Evolutionary conservation across 2,113 vertebrate species (phyloP), one percentile per base, ranked within the genome.

Genomic region (Spea multiplicata): DNA sequence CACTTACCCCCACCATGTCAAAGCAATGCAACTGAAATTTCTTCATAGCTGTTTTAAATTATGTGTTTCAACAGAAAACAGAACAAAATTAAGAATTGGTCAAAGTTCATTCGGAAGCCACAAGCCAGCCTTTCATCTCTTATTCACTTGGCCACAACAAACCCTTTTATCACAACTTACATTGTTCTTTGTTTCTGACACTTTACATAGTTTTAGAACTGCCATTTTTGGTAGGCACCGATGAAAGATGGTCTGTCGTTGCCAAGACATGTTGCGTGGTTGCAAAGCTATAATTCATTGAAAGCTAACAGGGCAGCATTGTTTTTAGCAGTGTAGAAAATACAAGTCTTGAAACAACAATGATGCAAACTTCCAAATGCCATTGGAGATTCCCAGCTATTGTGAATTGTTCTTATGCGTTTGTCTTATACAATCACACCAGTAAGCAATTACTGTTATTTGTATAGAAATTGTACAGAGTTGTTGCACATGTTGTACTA

Each of bases 181-280:
- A 64, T 64, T 64, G 67, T 70, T 48, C 57, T 13, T 49, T 70
- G 66, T 52, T 48, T 7, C 44, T 57, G 14, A 17, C 14, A 66
- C 62, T 66, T 53, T 53, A 7, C 44, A 4, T 17, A 76, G 17
- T 70, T 30, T 5, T 6, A 44, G 30, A 66, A 16, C 6, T 70
- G 12, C 57, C 45, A 44, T 50, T 49, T 78, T 8, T 78, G 55
- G 14, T 64, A 16, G 44, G 17, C 55, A 49, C 44, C 50, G 69
- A 78, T 64, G 62, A 78, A 78, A 78, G 75, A 44, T 71, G 49
- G 30, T 52, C 68, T 78, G 67, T 78, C 44, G 62, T n/a, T 59
- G 8, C 13, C 8, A 6, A 44, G 45, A 64, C 4, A 10, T 10
- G 66, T 61, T 64, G 55, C 69, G 59, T 78, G 47, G 57, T 50